phyloP scores from a whole-genome alignment of 2,113 vertebrate genomes.

The Pimephales promelas region DNA sequence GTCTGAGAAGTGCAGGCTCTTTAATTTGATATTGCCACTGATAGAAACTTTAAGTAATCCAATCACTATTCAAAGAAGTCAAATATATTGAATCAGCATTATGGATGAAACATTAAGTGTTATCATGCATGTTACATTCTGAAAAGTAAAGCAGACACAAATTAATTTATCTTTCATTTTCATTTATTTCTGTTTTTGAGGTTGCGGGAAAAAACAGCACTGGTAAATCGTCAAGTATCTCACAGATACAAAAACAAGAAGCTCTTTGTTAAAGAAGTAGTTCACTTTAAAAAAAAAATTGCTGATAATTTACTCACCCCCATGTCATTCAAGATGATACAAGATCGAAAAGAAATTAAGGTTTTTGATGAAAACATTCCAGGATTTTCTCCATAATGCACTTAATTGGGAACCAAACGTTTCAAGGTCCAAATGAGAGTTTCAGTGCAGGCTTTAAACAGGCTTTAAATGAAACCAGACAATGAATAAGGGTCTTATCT shows the following conservation, averaged over 20 bases:
- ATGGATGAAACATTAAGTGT: not conserved
- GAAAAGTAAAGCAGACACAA: not conserved
- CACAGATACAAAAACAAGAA: not conserved
- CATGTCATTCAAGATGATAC: too few relatives aligned
- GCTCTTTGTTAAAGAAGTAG: too few relatives aligned
- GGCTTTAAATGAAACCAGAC: too few relatives aligned
- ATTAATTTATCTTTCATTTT: not conserved
- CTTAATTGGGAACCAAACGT: too few relatives aligned
- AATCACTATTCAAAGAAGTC: slow-evolving; percentile 32
- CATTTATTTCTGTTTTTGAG: not conserved
- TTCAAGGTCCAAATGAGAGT: too few relatives aligned
- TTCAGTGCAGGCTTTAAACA: too few relatives aligned
- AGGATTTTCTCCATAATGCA: too few relatives aligned
- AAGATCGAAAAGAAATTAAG: too few relatives aligned
- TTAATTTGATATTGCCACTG: slow-evolving; percentile 31
- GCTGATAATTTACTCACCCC: too few relatives aligned
- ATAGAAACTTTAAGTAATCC: slow-evolving; percentile 39
- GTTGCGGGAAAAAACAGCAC: not conserved
- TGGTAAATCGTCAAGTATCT: not conserved
- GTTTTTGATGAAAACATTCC: too few relatives aligned
- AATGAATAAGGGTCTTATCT: too few relatives aligned
- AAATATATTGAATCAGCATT: slow-evolving; percentile 16
- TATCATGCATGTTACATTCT: not conserved
- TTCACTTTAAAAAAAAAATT: too few relatives aligned
- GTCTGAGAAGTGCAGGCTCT: not conserved